A percentile compares a stretch with the other conserved stretches of the same genome.
phyloP scores from a whole-genome alignment of 1,140 invertebrate genomes.

The Nomia melanderi region DNA sequence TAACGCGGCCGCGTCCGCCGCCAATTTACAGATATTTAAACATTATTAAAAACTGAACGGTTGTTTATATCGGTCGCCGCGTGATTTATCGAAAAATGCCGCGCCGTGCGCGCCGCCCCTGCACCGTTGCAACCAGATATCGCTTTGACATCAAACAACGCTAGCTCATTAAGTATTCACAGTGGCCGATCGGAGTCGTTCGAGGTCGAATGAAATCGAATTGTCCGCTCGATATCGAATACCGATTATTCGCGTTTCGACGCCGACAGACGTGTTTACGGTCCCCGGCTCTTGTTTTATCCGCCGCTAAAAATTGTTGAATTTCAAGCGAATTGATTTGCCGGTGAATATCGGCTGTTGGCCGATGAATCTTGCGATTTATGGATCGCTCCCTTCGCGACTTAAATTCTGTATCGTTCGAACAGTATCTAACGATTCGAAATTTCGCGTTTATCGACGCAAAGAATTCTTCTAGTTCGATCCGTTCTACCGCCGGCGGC shows the following conservation, averaged over 20 bases:
- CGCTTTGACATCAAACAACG: conserved; percentile 49
- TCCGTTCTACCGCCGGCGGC: conserved; percentile 16
- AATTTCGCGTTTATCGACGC: not conserved
- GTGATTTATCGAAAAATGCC: conserved; percentile 1
- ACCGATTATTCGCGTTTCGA: conserved; percentile 43
- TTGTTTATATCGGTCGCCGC: not conserved
- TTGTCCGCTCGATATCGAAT: conserved; percentile 48
- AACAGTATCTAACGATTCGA: too few species aligned
- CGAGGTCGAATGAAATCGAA: conserved; percentile 54
- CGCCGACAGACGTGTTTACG: conserved; percentile 41
- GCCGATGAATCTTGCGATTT: not conserved
- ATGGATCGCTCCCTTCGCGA: not conserved
- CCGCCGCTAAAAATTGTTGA: conserved; percentile 11
- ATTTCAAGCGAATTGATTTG: conserved; percentile 7
- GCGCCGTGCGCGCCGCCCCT: not conserved
- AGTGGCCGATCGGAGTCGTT: conserved; percentile 45
- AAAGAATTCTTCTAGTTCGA: not conserved
- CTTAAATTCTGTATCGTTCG: not conserved
- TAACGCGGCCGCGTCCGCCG: too few species aligned
- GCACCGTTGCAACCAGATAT: conserved; percentile 7
- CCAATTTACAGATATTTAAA: not conserved
- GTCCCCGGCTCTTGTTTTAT: conserved; percentile 8
- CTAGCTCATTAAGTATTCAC: conserved; percentile 54
- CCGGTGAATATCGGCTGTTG: not conserved
- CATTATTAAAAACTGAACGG: not conserved